phyloP scores from a whole-genome alignment of 2,113 vertebrate genomes.

The Scophthalmus maximus region DNA sequence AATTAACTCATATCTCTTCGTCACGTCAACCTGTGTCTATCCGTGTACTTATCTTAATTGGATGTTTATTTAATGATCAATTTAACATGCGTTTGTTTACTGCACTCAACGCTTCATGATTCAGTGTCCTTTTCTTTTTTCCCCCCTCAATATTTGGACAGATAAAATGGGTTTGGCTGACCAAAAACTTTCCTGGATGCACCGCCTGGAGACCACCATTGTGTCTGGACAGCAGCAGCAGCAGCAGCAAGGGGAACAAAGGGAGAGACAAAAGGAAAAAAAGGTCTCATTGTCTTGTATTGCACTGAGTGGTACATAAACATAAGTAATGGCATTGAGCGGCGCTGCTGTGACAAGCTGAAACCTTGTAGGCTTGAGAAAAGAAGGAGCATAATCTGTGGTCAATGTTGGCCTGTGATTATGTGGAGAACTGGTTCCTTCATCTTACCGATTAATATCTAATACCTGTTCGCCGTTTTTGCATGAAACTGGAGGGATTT shows the following conservation, averaged over 20 bases:
- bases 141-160: neutral
- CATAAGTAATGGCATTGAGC: slow-evolving; percentile 9
- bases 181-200: slow-evolving; percentile 55
- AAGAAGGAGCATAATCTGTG: slow-evolving; percentile 4
- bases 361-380: neutral
- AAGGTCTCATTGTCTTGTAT: slow-evolving; percentile 32
- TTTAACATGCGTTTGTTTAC: neutral
- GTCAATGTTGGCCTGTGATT: neutral
- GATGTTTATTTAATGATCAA: neutral
- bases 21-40: neutral
- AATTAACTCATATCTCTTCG: neutral
- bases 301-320: slow-evolving; percentile 22
- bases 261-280: slow-evolving; percentile 47
- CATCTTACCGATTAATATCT: neutral
- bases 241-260: slow-evolving; percentile 62
- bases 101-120: neutral
- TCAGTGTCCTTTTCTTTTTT: neutral
- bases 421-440: neutral
- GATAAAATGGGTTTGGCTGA: neutral
- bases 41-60: too few relatives aligned
- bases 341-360: neutral
- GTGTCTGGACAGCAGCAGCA: slow-evolving; percentile 69
- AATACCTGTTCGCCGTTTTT: neutral
- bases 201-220: slow-evolving; percentile 48
- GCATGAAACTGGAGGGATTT: neutral